Percentiles rank a stretch among this genome's conserved stretches.
Conservation (phyloP, 2,888 invertebrate genomes). For the Flexamia atlantica region DNA sequence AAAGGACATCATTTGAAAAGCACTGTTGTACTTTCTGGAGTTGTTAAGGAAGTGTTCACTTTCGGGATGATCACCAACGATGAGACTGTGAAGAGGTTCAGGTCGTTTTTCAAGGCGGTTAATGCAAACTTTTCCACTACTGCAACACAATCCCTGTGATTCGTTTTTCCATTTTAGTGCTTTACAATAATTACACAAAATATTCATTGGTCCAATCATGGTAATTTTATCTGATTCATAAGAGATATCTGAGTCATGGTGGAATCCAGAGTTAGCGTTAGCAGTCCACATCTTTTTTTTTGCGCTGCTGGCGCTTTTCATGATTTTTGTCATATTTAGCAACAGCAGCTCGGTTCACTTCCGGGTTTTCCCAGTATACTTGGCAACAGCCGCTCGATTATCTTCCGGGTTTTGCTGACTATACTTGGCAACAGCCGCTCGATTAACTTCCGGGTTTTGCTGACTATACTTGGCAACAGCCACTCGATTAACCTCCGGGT, state of each 20-base stretch:
- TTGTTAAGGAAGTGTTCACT: conserved; percentile 61
- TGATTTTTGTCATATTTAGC: background rate
- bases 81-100: conserved; percentile 36
- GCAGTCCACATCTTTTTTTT: background rate
- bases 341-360: background rate
- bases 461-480: too few species aligned
- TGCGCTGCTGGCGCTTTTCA: background rate
- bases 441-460: too few species aligned
- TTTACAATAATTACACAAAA: background rate
- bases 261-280: background rate
- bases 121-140: conserved; percentile 59
- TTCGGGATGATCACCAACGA: conserved; percentile 44
- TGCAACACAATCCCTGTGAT: conserved; percentile 5
- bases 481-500: too few species aligned
- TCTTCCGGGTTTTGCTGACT: background rate
- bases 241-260: background rate
- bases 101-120: conserved; percentile 31
- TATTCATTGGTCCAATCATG: background rate
- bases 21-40: conserved; percentile 62
- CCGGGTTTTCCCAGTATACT: background rate
- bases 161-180: conserved; percentile 12
- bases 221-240: background rate
- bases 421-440: too few species aligned
- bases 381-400: background rate
- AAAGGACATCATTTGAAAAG: conserved; percentile 66